phyloP scores from a whole-genome alignment of 2,113 vertebrate species.

The Cariama cristata region DNA sequence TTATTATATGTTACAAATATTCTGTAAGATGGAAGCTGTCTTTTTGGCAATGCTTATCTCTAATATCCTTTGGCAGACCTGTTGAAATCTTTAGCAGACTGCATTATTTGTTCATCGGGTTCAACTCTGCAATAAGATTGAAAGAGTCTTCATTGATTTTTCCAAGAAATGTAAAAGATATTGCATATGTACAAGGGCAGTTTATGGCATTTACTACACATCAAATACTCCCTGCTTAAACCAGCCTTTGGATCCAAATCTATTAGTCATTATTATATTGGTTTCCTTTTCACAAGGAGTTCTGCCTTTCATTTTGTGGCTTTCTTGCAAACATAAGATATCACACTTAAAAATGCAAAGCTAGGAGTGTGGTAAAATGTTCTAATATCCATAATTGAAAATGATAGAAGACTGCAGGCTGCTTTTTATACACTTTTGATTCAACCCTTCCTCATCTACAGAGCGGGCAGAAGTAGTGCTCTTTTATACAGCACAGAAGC shows the following conservation, averaged over 20 bases:
- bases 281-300: background rate
- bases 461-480: background rate
- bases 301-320: background rate
- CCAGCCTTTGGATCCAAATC: background rate
- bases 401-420: accelerated
- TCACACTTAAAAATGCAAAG: background rate
- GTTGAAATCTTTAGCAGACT: background rate
- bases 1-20: background rate
- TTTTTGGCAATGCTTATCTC: background rate
- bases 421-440: background rate
- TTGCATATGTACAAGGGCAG: background rate
- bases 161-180: background rate
- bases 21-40: background rate
- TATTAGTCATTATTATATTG: background rate
- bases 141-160: background rate
- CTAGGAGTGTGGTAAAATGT: background rate
- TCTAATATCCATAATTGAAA: background rate
- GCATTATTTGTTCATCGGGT: background rate
- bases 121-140: background rate
- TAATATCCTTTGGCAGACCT: background rate
- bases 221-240: background rate
- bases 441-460: background rate
- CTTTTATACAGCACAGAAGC: background rate
- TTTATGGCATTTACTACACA: background rate
- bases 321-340: background rate